Evolutionary conservation across 2,797 vertebrate genomes (phyloP).

Genomic region (Brachyalestes nurse): DNA sequence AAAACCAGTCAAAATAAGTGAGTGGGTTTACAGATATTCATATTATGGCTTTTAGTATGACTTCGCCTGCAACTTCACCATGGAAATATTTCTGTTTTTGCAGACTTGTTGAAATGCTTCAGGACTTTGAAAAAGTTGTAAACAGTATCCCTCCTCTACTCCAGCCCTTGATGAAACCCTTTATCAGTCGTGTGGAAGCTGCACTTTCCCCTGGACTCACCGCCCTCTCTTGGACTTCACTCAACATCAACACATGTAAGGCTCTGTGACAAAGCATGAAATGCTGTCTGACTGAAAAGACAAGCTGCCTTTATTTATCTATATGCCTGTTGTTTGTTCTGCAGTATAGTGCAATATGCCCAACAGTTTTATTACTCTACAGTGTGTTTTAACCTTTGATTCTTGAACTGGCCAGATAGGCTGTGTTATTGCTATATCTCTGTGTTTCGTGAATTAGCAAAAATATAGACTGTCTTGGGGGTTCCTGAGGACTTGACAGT

Average conservation of each 20-base stretch:
- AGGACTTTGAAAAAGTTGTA: slow-evolving; percentile 66
- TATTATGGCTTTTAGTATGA: not conserved
- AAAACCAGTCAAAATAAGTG: slow-evolving; percentile 77
- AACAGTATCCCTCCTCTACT: slow-evolving; percentile 72
- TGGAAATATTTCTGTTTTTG: slow-evolving; percentile 17
- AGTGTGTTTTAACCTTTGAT: too few species aligned
- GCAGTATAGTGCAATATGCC: not conserved
- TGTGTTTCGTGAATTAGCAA: too few species aligned
- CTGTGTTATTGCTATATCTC: too few species aligned
- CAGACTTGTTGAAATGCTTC: slow-evolving; percentile 78
- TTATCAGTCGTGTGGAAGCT: slow-evolving; percentile 74
- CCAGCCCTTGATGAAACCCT: slow-evolving; percentile 78
- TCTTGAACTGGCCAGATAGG: too few species aligned
- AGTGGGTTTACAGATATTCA: slow-evolving; percentile 54
- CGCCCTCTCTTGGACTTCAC: slow-evolving; percentile 80
- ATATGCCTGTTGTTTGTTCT: not conserved
- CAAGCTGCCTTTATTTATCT: too few species aligned
- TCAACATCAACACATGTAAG: slow-evolving; percentile 77
- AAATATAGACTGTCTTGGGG: too few species aligned
- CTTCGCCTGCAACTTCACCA: not conserved
- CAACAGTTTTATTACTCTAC: too few species aligned
- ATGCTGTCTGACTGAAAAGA: not conserved
- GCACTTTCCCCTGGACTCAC: slow-evolving; percentile 77
- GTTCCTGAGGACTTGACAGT: too few species aligned
- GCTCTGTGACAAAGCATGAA: not conserved